Base-by-base conservation (phyloP, 1,140 invertebrate species). In the Zaprionus capensis region DNA sequence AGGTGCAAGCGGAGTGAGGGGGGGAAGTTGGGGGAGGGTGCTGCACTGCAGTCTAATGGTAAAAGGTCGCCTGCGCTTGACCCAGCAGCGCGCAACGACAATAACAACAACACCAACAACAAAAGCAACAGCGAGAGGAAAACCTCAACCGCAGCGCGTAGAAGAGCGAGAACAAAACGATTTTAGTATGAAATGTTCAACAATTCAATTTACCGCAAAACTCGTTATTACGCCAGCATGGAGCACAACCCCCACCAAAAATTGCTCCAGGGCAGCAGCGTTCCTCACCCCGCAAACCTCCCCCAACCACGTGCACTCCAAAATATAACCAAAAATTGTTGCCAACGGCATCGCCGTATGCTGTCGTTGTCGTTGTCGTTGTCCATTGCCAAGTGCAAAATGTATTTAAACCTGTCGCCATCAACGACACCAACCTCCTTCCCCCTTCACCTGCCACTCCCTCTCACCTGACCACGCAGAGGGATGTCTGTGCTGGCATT, bases 181-280 rank as follows among this genome's bases (percentile, higher is more conserved):
- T 73, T 77, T 77, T 73, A 58, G 70, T 68, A 59, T 36, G 59
- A 59, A 68, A 77, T 74, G 71, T 74, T 68, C 71, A 77, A 73
- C 71, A 77, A 68, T 73, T 77, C 75, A 77, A 77, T 77, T 77
- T 77, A 64, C 64, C 75, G 64, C 75, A 76, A 73, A 77, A 77
- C 75, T 77, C 75, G 75, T 77, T 77, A 77, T 77, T 67, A 77
- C 58, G 58, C 20, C 51, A n/a, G 61, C 31, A 22, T 67, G 36
- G 26, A 58, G 9, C 24, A 17, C 17, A 9, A 1, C 4, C 56
- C 28, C 26, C 7, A 12, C 20, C 20, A 24, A 14, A 41, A 41
- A 41, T 0, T 15, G 14, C 38, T n/a, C 4, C 38, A 5, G 38
- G 15, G 4, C 38, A 15, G 15, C 38, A 14, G 15, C 38, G 5